phyloP scores from a whole-genome alignment of 2,113 vertebrate species.

The Perca flavescens region DNA sequence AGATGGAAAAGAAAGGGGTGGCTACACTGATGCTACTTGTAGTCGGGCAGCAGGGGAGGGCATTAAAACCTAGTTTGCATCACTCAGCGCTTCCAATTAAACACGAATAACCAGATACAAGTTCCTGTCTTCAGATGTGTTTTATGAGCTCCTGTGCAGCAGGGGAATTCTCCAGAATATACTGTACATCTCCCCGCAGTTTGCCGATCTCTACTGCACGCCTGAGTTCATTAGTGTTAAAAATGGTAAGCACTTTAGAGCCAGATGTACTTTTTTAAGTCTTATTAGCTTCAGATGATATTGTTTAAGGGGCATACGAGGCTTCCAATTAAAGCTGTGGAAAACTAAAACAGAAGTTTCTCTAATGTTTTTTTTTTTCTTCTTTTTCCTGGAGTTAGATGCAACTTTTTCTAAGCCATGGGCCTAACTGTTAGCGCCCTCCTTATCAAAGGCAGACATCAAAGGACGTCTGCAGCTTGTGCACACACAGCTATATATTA shows the following conservation, averaged over 20 bases:
- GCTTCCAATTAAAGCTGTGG: constrained; percentile 81
- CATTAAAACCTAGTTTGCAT: constrained; percentile 84
- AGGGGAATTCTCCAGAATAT: constrained; percentile 80
- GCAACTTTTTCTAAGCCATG: constrained; percentile 69
- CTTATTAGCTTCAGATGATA: constrained; percentile 85
- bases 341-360: constrained; percentile 77
- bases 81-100: constrained; percentile 86
- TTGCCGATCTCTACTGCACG: constrained; percentile 75
- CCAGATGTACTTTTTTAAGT: constrained; percentile 85
- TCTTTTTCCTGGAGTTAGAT: constrained; percentile 32
- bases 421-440: constrained; percentile 54
- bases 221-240: constrained; percentile 85
- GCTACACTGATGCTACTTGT: constrained; percentile 76
- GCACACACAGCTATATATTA: constrained; percentile 56
- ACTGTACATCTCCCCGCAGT: constrained; percentile 74
- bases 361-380: constrained; percentile 48
- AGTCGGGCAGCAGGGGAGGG: constrained; percentile 82
- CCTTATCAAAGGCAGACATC: constrained; percentile 78
- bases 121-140: constrained; percentile 80
- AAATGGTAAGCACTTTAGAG: constrained; percentile 84
- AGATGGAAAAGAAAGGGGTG: constrained; percentile 66
- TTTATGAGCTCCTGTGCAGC: constrained; percentile 81
- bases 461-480: constrained; percentile 63
- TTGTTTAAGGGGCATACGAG: constrained; percentile 83
- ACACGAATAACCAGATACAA: constrained; percentile 84